These are phyloP conservation scores for Chrysolina oricalcia DNA, from an alignment of 2,888 invertebrate species.

Conservation along the genomic window DNA sequence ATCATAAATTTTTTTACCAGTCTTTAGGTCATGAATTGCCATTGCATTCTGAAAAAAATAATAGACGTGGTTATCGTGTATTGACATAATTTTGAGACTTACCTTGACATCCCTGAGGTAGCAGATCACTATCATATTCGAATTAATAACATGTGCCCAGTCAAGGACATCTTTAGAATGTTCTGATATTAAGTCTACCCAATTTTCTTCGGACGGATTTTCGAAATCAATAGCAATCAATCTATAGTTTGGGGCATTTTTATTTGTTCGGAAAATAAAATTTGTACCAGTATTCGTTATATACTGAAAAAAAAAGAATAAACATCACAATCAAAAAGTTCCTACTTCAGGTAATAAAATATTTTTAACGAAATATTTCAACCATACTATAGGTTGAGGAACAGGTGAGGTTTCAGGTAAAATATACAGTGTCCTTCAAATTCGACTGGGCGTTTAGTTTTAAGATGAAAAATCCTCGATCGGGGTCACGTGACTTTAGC, in stretches of 20 bases:
- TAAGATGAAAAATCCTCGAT: too few relatives aligned
- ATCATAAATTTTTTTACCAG: constrained; percentile 81
- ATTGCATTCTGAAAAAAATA: constrained; percentile 80
- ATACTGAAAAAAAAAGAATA: constrained; percentile 77
- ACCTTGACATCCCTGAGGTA: constrained; percentile 97
- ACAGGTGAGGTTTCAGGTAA: too few relatives aligned
- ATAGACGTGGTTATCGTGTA: not conserved
- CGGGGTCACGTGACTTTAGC: too few relatives aligned
- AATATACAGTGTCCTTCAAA: too few relatives aligned
- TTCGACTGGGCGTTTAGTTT: too few relatives aligned
- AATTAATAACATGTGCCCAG: constrained; percentile 89
- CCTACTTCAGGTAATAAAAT: too few relatives aligned
- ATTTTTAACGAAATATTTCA: too few relatives aligned
- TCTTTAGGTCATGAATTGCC: constrained; percentile 83
- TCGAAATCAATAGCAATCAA: constrained; percentile 88
- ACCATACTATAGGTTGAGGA: too few relatives aligned
- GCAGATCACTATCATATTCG: constrained; percentile 89
- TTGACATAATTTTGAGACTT: constrained; percentile 54
- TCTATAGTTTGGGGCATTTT: constrained; percentile 93
- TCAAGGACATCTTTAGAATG: constrained; percentile 91
- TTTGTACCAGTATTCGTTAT: constrained; percentile 89
- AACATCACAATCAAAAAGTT: not conserved
- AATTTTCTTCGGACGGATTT: constrained; percentile 82
- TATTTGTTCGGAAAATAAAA: constrained; percentile 93
- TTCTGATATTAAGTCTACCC: constrained; percentile 89